A percentile compares a stretch with the other conserved stretches of the same genome.
Conservation (phyloP, 2,797 vertebrate genomes). For the Helostoma temminkii region DNA sequence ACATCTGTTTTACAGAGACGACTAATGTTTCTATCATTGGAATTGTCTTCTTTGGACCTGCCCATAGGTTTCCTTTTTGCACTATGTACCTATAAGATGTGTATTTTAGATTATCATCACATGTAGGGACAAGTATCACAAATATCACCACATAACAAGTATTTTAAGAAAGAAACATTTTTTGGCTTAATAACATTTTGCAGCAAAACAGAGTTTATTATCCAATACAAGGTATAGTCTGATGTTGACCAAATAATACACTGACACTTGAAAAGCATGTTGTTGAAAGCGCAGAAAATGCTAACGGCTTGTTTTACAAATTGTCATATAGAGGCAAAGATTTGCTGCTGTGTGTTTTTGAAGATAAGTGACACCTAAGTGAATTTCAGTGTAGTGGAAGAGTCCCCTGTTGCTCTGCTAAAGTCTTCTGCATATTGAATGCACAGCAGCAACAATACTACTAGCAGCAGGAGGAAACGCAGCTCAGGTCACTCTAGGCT, state of each 20-base stretch:
- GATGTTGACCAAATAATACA: slow-evolving; percentile 22
- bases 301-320: slow-evolving; percentile 30
- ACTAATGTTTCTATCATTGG: neutral
- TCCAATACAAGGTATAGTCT: slow-evolving; percentile 7
- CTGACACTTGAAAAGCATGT: slow-evolving; percentile 14
- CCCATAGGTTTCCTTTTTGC: neutral
- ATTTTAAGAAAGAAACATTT: neutral
- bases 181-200: slow-evolving; percentile 7
- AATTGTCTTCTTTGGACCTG: neutral
- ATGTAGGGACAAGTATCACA: slow-evolving; percentile 11
- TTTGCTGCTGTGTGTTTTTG: slow-evolving; percentile 32
- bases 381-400: slow-evolving; percentile 31
- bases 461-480: slow-evolving; percentile 14
- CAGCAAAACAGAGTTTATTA: slow-evolving; percentile 21
- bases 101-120: neutral
- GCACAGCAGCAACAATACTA: slow-evolving; percentile 33
- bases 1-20: neutral
- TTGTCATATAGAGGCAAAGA: slow-evolving; percentile 30
- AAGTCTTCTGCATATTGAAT: slow-evolving; percentile 37
- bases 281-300: slow-evolving; percentile 20
- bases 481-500: slow-evolving; percentile 45
- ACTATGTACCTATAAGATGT: neutral
- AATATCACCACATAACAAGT: too few relatives aligned
- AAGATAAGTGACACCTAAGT: slow-evolving; percentile 35
- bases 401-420: slow-evolving; percentile 22